Percentiles rank a stretch among this genome's conserved stretches.
phyloP scores from a whole-genome alignment of 2,113 vertebrate species.

The Heterochromis multidens region DNA sequence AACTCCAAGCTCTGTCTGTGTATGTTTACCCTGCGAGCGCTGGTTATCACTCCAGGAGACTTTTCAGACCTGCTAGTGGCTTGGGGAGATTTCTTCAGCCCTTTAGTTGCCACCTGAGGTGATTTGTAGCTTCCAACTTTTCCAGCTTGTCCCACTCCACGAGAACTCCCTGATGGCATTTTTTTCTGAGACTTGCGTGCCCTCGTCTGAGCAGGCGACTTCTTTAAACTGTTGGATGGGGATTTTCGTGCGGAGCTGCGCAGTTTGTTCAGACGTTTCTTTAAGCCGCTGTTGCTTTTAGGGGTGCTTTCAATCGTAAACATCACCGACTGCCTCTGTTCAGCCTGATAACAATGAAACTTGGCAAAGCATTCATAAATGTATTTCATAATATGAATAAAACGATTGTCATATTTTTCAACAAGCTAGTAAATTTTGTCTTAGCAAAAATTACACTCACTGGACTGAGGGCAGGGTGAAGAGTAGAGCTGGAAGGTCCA shows the following conservation, averaged over 20 bases:
- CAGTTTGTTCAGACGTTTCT: slow-evolving; percentile 76
- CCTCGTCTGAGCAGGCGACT: slow-evolving; percentile 18
- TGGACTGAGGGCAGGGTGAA: slow-evolving; percentile 30
- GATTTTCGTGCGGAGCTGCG: slow-evolving; percentile 69
- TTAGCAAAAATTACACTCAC: slow-evolving; percentile 15
- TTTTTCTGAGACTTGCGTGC: slow-evolving; percentile 8
- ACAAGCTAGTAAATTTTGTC: not conserved
- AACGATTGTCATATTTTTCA: not conserved
- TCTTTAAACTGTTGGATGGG: slow-evolving; percentile 46
- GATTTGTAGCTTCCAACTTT: slow-evolving; percentile 28
- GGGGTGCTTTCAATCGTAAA: slow-evolving; percentile 88
- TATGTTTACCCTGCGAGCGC: slow-evolving; percentile 69
- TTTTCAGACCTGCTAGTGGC: slow-evolving; percentile 40
- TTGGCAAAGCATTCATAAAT: no score
- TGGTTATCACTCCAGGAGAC: slow-evolving; percentile 60
- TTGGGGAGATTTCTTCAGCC: slow-evolving; percentile 38
- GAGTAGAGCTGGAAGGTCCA: slow-evolving; percentile 14
- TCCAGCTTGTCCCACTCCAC: not conserved
- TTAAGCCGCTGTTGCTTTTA: slow-evolving; percentile 77
- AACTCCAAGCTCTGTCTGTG: not conserved
- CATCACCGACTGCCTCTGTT: slow-evolving; percentile 78
- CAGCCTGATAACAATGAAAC: no score
- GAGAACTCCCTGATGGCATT: not conserved
- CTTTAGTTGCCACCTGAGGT: slow-evolving; percentile 4
- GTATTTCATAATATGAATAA: not conserved